Evolutionary conservation across 1,140 invertebrate species (phyloP).

Genomic region (Hypsibius dujardini): DNA sequence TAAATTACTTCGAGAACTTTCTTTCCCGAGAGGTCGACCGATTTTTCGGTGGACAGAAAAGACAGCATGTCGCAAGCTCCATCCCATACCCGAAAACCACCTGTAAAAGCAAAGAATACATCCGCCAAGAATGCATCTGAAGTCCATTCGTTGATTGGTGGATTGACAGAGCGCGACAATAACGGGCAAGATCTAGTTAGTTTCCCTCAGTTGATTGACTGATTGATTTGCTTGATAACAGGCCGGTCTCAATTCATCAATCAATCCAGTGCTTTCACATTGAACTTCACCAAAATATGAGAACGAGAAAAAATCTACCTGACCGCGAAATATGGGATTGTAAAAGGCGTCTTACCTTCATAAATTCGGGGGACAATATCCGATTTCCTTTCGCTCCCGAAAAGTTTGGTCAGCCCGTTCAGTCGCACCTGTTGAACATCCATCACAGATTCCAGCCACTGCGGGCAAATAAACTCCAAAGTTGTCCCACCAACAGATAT

Average conservation of each 20-base stretch:
- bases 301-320: too few species aligned
- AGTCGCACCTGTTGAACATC: too few species aligned
- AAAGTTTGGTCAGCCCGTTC: neutral
- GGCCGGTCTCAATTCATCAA: too few species aligned
- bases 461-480: neutral
- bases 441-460: neutral
- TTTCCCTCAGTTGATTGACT: too few species aligned
- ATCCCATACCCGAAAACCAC: constrained; percentile 74
- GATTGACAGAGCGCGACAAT: too few species aligned
- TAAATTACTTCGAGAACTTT: constrained; percentile 29
- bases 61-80: constrained; percentile 55
- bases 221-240: too few species aligned
- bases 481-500: neutral
- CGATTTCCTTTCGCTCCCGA: constrained; percentile 19
- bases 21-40: neutral
- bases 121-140: too few species aligned
- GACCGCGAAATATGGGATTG: too few species aligned
- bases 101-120: constrained; percentile 34
- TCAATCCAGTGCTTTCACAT: too few species aligned
- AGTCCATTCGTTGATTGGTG: too few species aligned
- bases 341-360: constrained; percentile 26
- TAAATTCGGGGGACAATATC: constrained; percentile 29
- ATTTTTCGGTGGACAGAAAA: constrained; percentile 33
- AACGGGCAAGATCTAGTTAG: too few species aligned
- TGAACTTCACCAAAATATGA: too few species aligned